Base-by-base conservation (phyloP, 2,113 vertebrate genomes). In the Tetraodon nigroviridis region DNA sequence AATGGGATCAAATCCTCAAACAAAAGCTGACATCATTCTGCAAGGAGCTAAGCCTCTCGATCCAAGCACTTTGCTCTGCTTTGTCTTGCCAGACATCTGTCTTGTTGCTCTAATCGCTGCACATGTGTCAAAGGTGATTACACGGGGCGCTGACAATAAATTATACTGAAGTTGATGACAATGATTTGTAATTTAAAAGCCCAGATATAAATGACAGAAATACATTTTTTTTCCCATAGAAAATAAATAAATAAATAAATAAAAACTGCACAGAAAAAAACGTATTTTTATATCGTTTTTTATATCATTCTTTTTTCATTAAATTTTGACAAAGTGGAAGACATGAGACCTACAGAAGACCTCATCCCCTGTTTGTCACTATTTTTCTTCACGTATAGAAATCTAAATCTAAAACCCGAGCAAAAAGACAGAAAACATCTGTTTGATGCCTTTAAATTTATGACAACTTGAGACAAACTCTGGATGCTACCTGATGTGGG, bases 21-120 rank as follows among this genome's bases (percentile, higher is more conserved):
- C 18, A 64, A 53, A 68, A 55, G 45, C 32, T 69, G 41, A 77
- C 67, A 65, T 76, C 52, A 81, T 84, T 82, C 77, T 71, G 78
- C 71, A 48, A 17, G 73, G 66, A 64, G 77, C 68, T 48, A 6
- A 64, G 57, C 32, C 46, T 21, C 17, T 72, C 64, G 58, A 76
- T 68, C 53, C 51, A n/a, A 65, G 11, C 46, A 61, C 40, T 72
- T 54, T 22, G 8, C 32, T 64, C 58, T 46, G 41, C 45, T 67
- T 56, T 61, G 27, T 67, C 64, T 64, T 58, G 42, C 62, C 24
- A 16, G 57, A 57, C 22, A 57, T 29, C 58, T 17, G 52, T 73
- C 72, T 54, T 76, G 57, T 63, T 77, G 54, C 71, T 75, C 67
- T 78, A 60, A 61, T 71, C 46, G 19, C 3, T 68, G 49, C 73